Evolutionary conservation across 2,888 invertebrate genomes (phyloP), one percentile per base, ranked within the genome.

Genomic region (Ecliptopera silaceata): DNA sequence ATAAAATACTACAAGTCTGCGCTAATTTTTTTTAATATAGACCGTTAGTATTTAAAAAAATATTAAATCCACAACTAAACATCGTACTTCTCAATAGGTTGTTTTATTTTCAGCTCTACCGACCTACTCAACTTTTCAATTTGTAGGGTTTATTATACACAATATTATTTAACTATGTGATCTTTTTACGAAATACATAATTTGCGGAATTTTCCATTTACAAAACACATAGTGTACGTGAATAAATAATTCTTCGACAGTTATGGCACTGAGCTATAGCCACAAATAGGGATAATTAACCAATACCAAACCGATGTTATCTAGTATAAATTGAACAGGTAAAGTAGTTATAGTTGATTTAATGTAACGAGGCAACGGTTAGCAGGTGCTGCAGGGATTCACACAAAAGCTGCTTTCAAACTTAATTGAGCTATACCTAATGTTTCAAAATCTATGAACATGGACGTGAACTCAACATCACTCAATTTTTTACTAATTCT

Each of bases 291-390:
- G 15, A 36, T 36, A 8, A 22, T 38, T 48, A 49, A 26, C 47
- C n/a, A 31, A 48, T 47, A 54, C 47, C 10, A 54, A 54, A 41
- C 41, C 34, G 34, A 42, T 42, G 26, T 41, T 26, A 47, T 47
- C 32, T 39, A 26, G 17, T 26, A 18, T 47, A 47, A 54, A 47
- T 42, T 41, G 17, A 8, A 12, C 31, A 22, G 18, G 41, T 15
- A 22, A 15, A 46, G 32, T 17, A 46, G 32, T 26, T 53, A 47
- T 41, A 13, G 36, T 20, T 32, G 36, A 26, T 42, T 34, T 42
- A 39, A 42, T 39, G 34, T 49, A 49, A 12, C 49, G 17, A 20
- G 39, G 18, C 10, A 41, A 12, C 44, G 31, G 13, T 20, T 20
- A 10, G 29, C 49, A 41, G 49, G 39, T 49, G 49, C 29, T 38